Evolutionary conservation across 1,140 invertebrate species (phyloP), one percentile per base, ranked within the genome.

Genomic region (Hermetia illucens): DNA sequence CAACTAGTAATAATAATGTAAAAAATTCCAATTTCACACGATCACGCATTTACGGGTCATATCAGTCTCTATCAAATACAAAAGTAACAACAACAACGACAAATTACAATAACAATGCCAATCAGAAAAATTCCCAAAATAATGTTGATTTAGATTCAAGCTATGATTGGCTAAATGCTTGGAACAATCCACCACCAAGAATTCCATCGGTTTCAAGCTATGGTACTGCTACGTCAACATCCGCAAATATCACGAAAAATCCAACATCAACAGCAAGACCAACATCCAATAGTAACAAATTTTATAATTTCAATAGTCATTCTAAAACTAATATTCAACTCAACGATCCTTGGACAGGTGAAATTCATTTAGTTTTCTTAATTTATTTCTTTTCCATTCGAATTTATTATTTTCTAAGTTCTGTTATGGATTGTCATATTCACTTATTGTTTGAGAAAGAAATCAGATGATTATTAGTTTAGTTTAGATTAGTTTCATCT

Each of bases 331-430:
- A 39, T 31, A n/a, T n/a, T 25, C 25, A 19, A 13, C 9, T 32
- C 30, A 39, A 39, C 19, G 58, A 72, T 49, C 63, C 64, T 17
- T 65, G 64, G 64, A 57, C 55, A 66, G 64, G 64, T 66, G 60
- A 64, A 45, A 63, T 57, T 43, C 48, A 40, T 58, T 64, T 62
- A 52, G 15, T 41, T 39, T 43, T 33, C 38, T 36, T 20, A n/a
- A n/a, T 45, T 38, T 40, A n/a, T 44, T 39, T 33, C 24, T 43
- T 40, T 43, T 44, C 21, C 27, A 12, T 16, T n/a, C n/a, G n/a
- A n/a, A n/a, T n/a, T n/a, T n/a, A n/a, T n/a, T n/a, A n/a, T n/a
- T n/a, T n/a, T n/a, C n/a, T n/a, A n/a, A n/a, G n/a, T n/a, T n/a
- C n/a, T n/a, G n/a, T n/a, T n/a, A n/a, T n/a, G n/a, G n/a, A n/a